Base-by-base conservation (phyloP, 1,140 invertebrate genomes). In the Lordiphosa stackelbergi region DNA sequence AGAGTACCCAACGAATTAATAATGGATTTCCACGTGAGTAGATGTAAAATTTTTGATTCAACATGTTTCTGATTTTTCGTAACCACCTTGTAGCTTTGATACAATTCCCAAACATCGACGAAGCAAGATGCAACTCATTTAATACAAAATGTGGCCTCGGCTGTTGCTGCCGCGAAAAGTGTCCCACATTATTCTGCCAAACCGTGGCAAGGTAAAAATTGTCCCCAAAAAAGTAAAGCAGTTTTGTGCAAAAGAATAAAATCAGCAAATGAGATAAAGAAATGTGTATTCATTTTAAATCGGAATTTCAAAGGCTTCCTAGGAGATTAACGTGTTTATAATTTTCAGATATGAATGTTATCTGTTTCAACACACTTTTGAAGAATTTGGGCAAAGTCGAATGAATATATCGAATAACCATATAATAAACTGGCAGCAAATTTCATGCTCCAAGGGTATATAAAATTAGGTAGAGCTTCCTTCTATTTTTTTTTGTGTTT, bases 91-190 rank as follows among this genome's bases (percentile, higher is more conserved):
- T 12, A 66, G 63, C 35, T 3, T 19, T 53, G 6, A 1, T 68
- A 4, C 1, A 19, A 7, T 53, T 66, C 12, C 28, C 28, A 7
- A 0, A 10, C 0, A 19, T 2, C 9, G 4, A 4, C 1, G 2
- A 34, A n/a, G 1, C 7, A 5, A 9, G 3, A 1, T 68, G 64
- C n/a, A 4, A 48, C 0, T 8, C 2, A 12, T 34, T 22, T 7
- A 68, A 68, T 0, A 28, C 0, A 0, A 68, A 42, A 12, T 58
- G 63, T 16, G 62, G 64, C 8, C 5, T 66, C 4, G 66, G 66
- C n/a, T 66, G 64, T 31, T 66, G 64, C 22, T 66, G 64, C 22
- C 53, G 64, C 10, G 53, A 66, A 19, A 41, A 37, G 10, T 66
- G 64, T 2, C 64, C 64, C 4, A 38, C n/a, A n/a, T 10, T 4